Conservation (phyloP, 2,797 vertebrate species). For the Manis crassicaudata region DNA sequence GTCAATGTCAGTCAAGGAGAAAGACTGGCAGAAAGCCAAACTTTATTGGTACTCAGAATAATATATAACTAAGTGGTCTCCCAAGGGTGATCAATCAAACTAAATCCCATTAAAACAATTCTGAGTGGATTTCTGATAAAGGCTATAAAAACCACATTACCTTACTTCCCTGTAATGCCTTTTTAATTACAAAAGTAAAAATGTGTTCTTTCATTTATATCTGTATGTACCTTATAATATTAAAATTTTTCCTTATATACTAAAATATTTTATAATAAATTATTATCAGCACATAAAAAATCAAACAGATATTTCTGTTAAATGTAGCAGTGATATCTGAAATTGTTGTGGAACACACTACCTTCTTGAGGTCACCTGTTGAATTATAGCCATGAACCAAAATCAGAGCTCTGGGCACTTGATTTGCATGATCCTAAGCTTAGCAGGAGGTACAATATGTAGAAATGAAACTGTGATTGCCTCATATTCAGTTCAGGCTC, state of each 20-base stretch:
- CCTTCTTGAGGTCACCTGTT: background rate
- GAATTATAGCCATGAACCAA: background rate
- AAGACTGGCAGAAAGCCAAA: background rate
- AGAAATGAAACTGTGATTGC: background rate
- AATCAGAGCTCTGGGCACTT: background rate
- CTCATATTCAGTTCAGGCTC: background rate
- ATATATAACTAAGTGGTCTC: background rate
- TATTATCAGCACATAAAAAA: background rate
- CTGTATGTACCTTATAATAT: background rate
- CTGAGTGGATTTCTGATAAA: conserved; percentile 3
- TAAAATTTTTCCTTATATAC: background rate
- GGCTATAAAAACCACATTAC: background rate
- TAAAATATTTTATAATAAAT: conserved; percentile 7
- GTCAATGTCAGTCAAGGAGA: background rate
- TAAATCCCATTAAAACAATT: background rate
- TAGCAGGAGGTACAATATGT: background rate
- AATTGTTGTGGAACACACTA: background rate
- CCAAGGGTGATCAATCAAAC: background rate
- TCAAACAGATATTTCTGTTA: background rate
- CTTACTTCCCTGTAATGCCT: background rate
- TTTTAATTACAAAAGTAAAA: background rate
- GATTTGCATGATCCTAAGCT: background rate
- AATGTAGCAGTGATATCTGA: background rate
- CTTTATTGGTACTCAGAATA: background rate
- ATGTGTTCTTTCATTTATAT: background rate